Evolutionary conservation across 53 echinoderm and acorn worm genomes (phyloP), one percentile per base, ranked within the genome.

Genomic region (Antedon mediterranea): DNA sequence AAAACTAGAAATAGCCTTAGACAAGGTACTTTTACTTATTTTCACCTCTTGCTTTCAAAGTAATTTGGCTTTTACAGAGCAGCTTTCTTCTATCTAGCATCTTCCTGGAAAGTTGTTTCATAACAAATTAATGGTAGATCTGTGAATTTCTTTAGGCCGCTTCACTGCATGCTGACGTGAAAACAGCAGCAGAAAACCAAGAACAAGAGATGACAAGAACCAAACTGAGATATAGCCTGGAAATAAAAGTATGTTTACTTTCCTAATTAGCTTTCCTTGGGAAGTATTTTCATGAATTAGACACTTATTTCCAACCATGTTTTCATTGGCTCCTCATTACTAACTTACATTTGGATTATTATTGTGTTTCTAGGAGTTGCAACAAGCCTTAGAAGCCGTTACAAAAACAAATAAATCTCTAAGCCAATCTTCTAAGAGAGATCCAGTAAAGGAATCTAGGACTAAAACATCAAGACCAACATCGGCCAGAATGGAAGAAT

Each of bases 181-280:
- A 89, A 75, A 43, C 81, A 42, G 71, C 84, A 33, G 87, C 83
- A 32, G 91, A 91, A 72, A 86, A 81, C 74, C 91, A 89, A 79
- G 94, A 89, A 71, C 94, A 94, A 79, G 91, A 89, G 71, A 74
- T 94, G 30, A 84, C 89, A 0, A 89, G 91, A 74, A 43, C 89
- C 73, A 89, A 80, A 78, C 89, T 94, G 29, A 87, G 89, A 43
- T 87, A 94, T 74, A 87, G 91, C 57, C 75, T 94, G n/a, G 94
- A 94, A 73, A 71, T 91, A 3, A 91, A 94, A 89, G 94, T 94
- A 27, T n/a, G n/a, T n/a, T n/a, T n/a, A n/a, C n/a, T n/a, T n/a
- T n/a, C n/a, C n/a, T n/a, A n/a, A n/a, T n/a, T n/a, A n/a, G n/a
- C n/a, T n/a, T n/a, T n/a, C n/a, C n/a, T n/a, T n/a, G n/a, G n/a